Evolutionary conservation across 2,797 vertebrate genomes (phyloP).

Genomic region (Semaprochilodus insignis): DNA sequence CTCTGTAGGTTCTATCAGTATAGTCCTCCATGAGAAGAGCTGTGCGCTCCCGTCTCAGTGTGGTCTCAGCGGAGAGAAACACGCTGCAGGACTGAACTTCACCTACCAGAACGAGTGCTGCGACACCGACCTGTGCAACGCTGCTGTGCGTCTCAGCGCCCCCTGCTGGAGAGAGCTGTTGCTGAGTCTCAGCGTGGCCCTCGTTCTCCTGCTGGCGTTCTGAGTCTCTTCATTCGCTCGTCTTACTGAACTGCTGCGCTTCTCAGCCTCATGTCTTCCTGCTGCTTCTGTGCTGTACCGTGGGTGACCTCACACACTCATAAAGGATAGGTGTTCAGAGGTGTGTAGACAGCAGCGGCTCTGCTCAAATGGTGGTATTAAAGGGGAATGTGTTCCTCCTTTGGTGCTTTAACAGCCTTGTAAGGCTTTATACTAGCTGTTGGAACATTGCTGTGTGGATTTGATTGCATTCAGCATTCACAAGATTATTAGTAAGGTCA

Average conservation of each 20-base stretch:
- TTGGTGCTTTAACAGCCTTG: no score
- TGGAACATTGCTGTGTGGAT: no score
- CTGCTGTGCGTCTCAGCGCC: slow-evolving; percentile 29
- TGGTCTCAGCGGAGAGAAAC: slow-evolving; percentile 72
- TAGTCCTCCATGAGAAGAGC: slow-evolving; percentile 80
- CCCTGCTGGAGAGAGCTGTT: slow-evolving; percentile 52
- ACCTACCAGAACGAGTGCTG: slow-evolving; percentile 82
- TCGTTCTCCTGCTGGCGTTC: not conserved
- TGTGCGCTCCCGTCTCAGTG: slow-evolving; percentile 77
- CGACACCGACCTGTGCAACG: slow-evolving; percentile 82
- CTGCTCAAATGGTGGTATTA: no score
- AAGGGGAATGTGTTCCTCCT: no score
- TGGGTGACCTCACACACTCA: no score
- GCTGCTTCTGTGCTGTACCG: not conserved
- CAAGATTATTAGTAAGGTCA: no score
- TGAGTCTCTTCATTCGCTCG: not conserved
- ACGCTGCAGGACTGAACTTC: slow-evolving; percentile 74
- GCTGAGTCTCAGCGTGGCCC: slow-evolving; percentile 55
- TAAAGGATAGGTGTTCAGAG: no score
- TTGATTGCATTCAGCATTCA: no score
- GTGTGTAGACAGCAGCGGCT: no score
- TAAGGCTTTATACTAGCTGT: no score
- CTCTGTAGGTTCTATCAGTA: slow-evolving; percentile 66
- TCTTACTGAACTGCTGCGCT: not conserved
- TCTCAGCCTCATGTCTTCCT: no score